A percentile compares a stretch with the other conserved stretches of the same genome.
These are phyloP conservation scores for Coremacera marginata DNA, from an alignment of 2,888 invertebrate species.

Conservation along the genomic window DNA sequence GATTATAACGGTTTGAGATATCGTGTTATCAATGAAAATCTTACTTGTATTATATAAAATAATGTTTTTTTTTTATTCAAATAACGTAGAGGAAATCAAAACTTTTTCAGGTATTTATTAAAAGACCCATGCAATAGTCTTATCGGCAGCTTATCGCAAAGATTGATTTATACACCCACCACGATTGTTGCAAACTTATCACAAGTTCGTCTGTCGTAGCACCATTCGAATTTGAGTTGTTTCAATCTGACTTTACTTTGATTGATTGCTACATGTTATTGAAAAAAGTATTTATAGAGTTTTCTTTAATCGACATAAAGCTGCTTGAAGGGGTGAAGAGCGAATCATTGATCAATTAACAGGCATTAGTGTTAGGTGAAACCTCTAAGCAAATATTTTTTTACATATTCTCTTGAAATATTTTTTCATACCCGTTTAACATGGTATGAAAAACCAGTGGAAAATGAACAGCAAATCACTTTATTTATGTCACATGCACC, in stretches of 20 bases:
- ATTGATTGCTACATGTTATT: not conserved
- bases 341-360: not conserved
- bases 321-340: not conserved
- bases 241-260: not conserved
- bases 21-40: not conserved
- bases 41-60: not conserved
- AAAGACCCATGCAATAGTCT: not conserved
- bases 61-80: too few species aligned
- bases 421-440: too few species aligned
- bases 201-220: too few species aligned
- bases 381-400: not conserved
- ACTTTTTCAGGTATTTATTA: not conserved
- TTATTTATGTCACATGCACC: not conserved
- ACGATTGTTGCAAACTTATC: slow-evolving; percentile 1
- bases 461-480: not conserved
- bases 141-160: not conserved
- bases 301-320: slow-evolving; percentile 5
- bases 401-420: too few species aligned
- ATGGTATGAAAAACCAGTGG: not conserved
- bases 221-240: not conserved
- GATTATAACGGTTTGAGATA: too few species aligned
- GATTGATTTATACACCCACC: slow-evolving; percentile 5
- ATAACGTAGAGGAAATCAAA: not conserved
- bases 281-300: not conserved
- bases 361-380: not conserved